Evolutionary conservation across 2,113 vertebrate genomes (phyloP), one percentile per base, ranked within the genome.

Genomic region (Ovibos moschatus): DNA sequence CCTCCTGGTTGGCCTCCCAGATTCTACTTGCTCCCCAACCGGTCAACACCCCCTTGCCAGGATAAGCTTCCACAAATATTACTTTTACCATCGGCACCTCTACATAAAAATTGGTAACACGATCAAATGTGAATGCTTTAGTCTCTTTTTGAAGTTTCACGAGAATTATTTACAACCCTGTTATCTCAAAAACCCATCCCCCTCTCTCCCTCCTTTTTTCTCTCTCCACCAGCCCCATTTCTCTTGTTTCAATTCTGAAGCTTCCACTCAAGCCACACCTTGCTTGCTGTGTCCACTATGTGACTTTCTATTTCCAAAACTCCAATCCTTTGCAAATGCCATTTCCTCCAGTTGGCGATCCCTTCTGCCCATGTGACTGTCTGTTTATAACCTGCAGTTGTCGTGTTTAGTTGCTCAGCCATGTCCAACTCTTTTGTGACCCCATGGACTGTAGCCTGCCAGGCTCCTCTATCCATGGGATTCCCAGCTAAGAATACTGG

Each of bases 71-170:
- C 43, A 78, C 4, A 60, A 60, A 36, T 91, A 82, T 14, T 3
- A n/a, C 50, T 95, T 94, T 76, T 62, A 71, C 67, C 74, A 45
- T 83, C 86, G 10, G 33, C 53, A 58, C 3, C 25, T 58, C 43
- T 91, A 71, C 23, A 9, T 58, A 82, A 96, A 97, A 86, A 87
- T 47, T 64, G 27, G 7, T 91, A 86, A 45, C 11, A 93, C 21
- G 6, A 58, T 87, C 53, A 81, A 95, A 88, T 85, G 25, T 94
- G 33, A 97, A 94, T 85, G 95, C 81, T 91, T 94, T 40, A 76
- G 23, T 33, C 27, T 92, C 45, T 40, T 91, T 79, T 91, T 71
- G 19, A 97, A 93, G 43, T 92, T 33, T 23, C 60, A 9, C 1
- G 47, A 13, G 53, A 86, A 53, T 87, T 87, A 95, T 93, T 94